A percentile compares a stretch with the other conserved stretches of the same genome.
Conservation (phyloP, 2,888 invertebrate genomes). For the Scotopteryx bipunctaria region DNA sequence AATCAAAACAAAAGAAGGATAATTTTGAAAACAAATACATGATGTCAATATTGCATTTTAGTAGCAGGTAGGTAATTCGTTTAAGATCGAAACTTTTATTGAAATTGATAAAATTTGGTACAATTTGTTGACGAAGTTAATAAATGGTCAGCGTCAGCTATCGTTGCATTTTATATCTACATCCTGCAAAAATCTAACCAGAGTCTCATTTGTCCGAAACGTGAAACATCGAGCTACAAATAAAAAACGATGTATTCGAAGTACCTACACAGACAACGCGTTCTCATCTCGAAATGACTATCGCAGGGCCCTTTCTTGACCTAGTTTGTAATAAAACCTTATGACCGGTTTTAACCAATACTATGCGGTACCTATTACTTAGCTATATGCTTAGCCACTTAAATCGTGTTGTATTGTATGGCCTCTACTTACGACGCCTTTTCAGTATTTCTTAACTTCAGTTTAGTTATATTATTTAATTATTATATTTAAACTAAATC, state of each 20-base stretch:
- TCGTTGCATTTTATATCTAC: constrained; percentile 72
- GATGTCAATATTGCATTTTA: constrained; percentile 24
- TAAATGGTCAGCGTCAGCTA: constrained; percentile 60
- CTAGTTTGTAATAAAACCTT: constrained; percentile 62
- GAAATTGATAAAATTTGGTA: background rate
- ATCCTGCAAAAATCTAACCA: constrained; percentile 65
- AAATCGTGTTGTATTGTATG: constrained; percentile 56
- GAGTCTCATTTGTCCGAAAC: constrained; percentile 79
- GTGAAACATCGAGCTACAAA: constrained; percentile 39
- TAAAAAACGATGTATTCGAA: constrained; percentile 7
- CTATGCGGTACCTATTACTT: constrained; percentile 53
- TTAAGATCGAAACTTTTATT: constrained; percentile 5
- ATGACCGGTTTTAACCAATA: constrained; percentile 65
- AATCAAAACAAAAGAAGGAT: constrained; percentile 34
- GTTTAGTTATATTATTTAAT: constrained; percentile 1
- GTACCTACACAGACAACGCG: constrained; percentile 29
- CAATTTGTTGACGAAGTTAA: constrained; percentile 40
- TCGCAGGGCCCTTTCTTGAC: constrained; percentile 64
- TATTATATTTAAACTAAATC: constrained; percentile 26
- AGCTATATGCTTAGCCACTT: constrained; percentile 53
- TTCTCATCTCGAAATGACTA: constrained; percentile 57
- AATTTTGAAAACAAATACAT: constrained; percentile 39
- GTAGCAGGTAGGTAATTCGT: too few species aligned
- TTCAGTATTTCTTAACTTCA: constrained; percentile 13
- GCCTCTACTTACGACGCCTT: constrained; percentile 46